These are phyloP conservation scores for Meloidogyne hapla DNA, from an alignment of 1,140 invertebrate species.

Conservation along the genomic window DNA sequence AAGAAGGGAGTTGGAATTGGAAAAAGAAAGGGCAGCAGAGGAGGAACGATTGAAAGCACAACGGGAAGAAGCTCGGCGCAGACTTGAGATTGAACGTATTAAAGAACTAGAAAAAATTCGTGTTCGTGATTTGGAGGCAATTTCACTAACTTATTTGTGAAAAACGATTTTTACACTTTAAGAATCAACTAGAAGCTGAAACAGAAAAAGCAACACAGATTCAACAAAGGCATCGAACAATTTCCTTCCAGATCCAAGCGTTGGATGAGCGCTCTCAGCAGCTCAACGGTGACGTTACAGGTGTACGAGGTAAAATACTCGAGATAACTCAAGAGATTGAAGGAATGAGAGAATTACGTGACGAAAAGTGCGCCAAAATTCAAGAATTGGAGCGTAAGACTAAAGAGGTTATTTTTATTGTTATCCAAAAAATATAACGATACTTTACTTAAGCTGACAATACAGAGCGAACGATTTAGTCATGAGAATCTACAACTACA, in stretches of 20 bases:
- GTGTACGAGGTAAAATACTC: slow-evolving; percentile 82
- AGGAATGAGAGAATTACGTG: slow-evolving; percentile 81
- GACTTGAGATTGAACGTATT: slow-evolving; percentile 89
- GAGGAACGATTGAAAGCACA: slow-evolving; percentile 68
- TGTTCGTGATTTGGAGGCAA: slow-evolving; percentile 54
- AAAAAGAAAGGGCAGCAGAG: slow-evolving; percentile 67
- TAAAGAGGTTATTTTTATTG: slow-evolving; percentile 47
- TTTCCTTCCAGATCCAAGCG: slow-evolving; percentile 78
- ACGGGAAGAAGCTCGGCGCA: slow-evolving; percentile 73
- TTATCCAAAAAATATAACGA: slow-evolving; percentile 13
- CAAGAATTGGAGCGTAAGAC: slow-evolving; percentile 75
- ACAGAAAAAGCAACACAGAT: slow-evolving; percentile 83
- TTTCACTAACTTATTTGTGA: neutral
- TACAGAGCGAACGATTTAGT: slow-evolving; percentile 49
- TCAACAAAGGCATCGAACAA: slow-evolving; percentile 82
- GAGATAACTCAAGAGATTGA: slow-evolving; percentile 92
- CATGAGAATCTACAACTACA: slow-evolving; percentile 52
- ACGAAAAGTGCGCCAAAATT: slow-evolving; percentile 84
- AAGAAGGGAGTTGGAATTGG: slow-evolving; percentile 79
- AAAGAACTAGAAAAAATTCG: slow-evolving; percentile 82
- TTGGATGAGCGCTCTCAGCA: slow-evolving; percentile 81
- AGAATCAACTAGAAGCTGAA: slow-evolving; percentile 80
- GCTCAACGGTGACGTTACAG: slow-evolving; percentile 80
- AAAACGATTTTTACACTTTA: slow-evolving; percentile 18
- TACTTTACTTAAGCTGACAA: slow-evolving; percentile 38